Percentiles rank a stretch among this genome's conserved stretches.
These are phyloP conservation scores for Ichneumoninae sp. DNA, from an alignment of 2,888 invertebrate species.

Conservation along the genomic window DNA sequence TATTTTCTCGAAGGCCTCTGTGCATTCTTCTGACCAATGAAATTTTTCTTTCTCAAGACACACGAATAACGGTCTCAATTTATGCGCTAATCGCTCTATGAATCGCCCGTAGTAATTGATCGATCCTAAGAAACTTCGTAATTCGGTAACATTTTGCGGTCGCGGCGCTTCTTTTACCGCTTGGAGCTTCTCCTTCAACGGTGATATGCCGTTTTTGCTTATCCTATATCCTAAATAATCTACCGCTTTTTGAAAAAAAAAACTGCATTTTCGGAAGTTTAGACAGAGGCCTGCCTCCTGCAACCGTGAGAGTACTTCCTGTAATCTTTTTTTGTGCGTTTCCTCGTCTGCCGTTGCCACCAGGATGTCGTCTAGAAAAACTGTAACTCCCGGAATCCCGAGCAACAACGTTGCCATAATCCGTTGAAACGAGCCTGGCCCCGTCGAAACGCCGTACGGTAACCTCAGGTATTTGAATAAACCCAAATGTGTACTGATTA, in stretches of 20 bases:
- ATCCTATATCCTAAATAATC: conserved; percentile 35
- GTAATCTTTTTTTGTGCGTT: conserved; percentile 19
- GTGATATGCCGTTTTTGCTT: neutral
- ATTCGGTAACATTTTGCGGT: neutral
- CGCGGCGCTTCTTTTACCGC: neutral
- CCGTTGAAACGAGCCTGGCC: conserved; percentile 20
- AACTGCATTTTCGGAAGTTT: conserved; percentile 45
- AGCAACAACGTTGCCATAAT: neutral
- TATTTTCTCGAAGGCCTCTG: conserved; percentile 25
- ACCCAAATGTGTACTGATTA: conserved; percentile 77
- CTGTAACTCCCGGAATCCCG: conserved; percentile 38
- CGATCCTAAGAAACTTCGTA: neutral
- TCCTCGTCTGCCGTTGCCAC: neutral
- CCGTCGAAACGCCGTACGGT: conserved; percentile 26
- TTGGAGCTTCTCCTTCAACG: neutral
- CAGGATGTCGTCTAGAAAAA: conserved; percentile 44
- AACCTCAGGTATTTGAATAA: conserved; percentile 67
- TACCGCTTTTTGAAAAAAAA: conserved; percentile 39
- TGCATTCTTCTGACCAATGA: conserved; percentile 37
- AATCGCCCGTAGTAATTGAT: conserved; percentile 33
- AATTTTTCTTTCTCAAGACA: conserved; percentile 26
- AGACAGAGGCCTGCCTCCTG: conserved; percentile 38
- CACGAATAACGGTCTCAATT: conserved; percentile 21
- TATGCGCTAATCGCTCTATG: conserved; percentile 7
- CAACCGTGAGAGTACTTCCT: conserved; percentile 34